Evolutionary conservation across 1,140 invertebrate genomes (phyloP).

Genomic region (Ostrea denselamellosa): DNA sequence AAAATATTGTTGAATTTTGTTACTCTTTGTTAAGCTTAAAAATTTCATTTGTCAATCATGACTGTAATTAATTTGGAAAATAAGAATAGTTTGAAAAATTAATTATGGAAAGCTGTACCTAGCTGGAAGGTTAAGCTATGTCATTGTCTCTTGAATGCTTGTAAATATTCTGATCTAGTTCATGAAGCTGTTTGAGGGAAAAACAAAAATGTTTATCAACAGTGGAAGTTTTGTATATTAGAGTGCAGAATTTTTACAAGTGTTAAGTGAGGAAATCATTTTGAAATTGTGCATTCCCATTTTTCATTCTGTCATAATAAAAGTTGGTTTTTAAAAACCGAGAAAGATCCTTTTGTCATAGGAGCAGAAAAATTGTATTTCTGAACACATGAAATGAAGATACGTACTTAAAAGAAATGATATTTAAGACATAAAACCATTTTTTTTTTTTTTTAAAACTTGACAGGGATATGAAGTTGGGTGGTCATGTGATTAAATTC

Average conservation of each 20-base stretch:
- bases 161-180: slow-evolving; percentile 31
- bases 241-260: slow-evolving; percentile 4
- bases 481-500: no score
- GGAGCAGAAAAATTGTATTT: neutral
- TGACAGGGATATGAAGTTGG: no score
- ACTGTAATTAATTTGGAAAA: neutral
- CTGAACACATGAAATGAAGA: no score
- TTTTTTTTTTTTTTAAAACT: no score
- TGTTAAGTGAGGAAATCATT: slow-evolving; percentile 6
- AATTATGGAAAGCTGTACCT: slow-evolving; percentile 3
- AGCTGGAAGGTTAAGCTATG: slow-evolving; percentile 3
- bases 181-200: slow-evolving; percentile 35
- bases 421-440: no score
- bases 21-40: neutral
- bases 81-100: neutral
- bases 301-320: slow-evolving; percentile 4
- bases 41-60: slow-evolving; percentile 1
- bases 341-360: neutral
- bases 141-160: neutral
- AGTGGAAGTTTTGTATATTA: neutral
- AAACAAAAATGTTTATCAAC: neutral
- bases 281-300: neutral
- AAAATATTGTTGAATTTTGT: slow-evolving; percentile 7
- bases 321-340: neutral
- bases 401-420: no score